These are phyloP conservation scores for Pomatorhinus ruficollis DNA, from an alignment of 2,113 vertebrate genomes.

Conservation along the genomic window DNA sequence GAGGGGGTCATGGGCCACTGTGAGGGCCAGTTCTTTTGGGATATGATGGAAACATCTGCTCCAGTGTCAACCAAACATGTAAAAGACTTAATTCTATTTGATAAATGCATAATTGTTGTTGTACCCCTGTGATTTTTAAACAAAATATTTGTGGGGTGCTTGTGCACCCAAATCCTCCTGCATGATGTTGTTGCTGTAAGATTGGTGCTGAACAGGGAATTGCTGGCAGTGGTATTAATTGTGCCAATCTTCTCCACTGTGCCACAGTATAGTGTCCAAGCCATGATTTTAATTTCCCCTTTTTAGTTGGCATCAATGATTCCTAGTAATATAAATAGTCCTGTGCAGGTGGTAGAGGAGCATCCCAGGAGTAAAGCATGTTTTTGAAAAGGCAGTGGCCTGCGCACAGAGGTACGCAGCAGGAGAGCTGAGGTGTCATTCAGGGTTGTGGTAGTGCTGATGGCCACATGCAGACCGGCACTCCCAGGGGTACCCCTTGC, in stretches of 20 bases:
- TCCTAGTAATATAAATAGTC: not conserved
- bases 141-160: not conserved
- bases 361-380: not conserved
- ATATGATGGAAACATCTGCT: not conserved
- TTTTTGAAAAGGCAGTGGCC: not conserved
- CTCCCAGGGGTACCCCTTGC: not conserved
- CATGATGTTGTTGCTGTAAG: not conserved
- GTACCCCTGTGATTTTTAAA: not conserved
- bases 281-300: not conserved
- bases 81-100: not conserved
- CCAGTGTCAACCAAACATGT: not conserved
- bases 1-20: no score
- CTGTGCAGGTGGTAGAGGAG: not conserved
- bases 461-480: not conserved
- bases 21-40: no score
- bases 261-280: not conserved
- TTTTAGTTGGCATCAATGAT: not conserved
- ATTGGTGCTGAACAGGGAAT: not conserved
- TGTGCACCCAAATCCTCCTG: not conserved
- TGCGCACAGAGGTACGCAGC: not conserved
- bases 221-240: not conserved
- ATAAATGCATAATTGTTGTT: not conserved
- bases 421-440: not conserved
- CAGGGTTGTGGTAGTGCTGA: not conserved
- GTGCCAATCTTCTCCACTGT: not conserved